Conservation (phyloP, 2,888 invertebrate species). For the Ophion ventricosus region DNA sequence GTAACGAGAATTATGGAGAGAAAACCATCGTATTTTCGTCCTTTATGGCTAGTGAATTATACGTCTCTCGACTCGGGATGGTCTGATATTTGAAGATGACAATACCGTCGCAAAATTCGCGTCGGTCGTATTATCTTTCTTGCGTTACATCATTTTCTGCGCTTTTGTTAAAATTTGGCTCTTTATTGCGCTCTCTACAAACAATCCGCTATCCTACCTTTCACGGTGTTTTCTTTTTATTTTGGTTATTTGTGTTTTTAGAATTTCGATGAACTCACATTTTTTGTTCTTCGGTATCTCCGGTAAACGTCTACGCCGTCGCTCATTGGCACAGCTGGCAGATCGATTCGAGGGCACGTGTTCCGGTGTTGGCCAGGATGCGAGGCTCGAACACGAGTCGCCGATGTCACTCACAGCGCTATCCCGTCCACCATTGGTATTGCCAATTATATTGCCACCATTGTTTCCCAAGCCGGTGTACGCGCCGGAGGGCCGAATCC, state of each 20-base stretch:
- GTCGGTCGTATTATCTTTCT: slow-evolving; percentile 38
- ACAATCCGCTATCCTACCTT: background rate
- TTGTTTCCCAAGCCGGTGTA: slow-evolving; percentile 60
- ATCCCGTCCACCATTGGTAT: slow-evolving; percentile 76
- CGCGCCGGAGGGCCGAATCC: slow-evolving; percentile 76
- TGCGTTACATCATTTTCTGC: slow-evolving; percentile 34
- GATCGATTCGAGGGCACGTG: slow-evolving; percentile 77
- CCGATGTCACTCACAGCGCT: slow-evolving; percentile 81
- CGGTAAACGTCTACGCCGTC: slow-evolving; percentile 92
- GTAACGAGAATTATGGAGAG: background rate
- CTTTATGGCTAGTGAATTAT: no score
- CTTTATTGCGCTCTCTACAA: background rate
- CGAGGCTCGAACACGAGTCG: slow-evolving; percentile 80
- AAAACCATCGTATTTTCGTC: background rate
- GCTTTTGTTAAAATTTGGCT: slow-evolving; percentile 28
- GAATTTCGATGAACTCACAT: slow-evolving; percentile 86
- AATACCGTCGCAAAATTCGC: slow-evolving; percentile 4
- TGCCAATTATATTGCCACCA: slow-evolving; percentile 66
- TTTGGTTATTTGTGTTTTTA: background rate
- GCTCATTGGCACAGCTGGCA: slow-evolving; percentile 82
- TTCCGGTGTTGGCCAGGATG: slow-evolving; percentile 81
- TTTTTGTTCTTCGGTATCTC: slow-evolving; percentile 96
- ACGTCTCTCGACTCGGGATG: no score
- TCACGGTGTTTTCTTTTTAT: background rate
- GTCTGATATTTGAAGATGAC: background rate